Conservation (phyloP, 2,888 invertebrate species). For the Drosophila anceps region DNA sequence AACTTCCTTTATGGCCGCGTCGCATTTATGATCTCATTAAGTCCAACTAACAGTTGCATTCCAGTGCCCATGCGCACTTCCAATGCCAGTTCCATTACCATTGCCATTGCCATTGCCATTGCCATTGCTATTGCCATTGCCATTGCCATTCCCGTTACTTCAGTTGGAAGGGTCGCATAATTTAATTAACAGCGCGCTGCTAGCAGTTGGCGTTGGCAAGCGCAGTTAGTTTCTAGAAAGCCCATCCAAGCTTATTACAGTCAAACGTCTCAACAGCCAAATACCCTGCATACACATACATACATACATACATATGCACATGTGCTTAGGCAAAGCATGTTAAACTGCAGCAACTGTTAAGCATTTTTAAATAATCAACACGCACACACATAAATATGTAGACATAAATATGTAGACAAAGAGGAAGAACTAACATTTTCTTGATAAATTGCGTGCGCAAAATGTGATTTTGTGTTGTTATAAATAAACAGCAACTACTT, state of each 20-base stretch:
- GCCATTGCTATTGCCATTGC: conserved; percentile 6
- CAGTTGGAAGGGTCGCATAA: conserved; percentile 36
- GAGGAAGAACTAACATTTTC: conserved; percentile 21
- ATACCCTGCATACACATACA: background rate
- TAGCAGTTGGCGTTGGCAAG: conserved; percentile 50
- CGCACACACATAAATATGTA: too few species aligned
- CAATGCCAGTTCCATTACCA: conserved; percentile 5
- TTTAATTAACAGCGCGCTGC: conserved; percentile 69
- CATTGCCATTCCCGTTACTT: conserved; percentile 7
- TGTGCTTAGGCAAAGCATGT: background rate
- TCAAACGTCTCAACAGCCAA: background rate
- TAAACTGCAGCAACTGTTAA: conserved; percentile 4
- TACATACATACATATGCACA: background rate
- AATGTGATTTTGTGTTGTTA: conserved; percentile 28
- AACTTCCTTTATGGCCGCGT: conserved; percentile 50
- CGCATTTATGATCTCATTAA: conserved; percentile 43
- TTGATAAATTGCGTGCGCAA: conserved; percentile 50
- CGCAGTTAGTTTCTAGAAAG: conserved; percentile 31
- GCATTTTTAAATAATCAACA: conserved; percentile 16
- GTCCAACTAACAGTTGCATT: conserved; percentile 1
- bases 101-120: conserved; percentile 12
- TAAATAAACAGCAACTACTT: conserved; percentile 25
- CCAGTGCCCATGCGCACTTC: conserved; percentile 1
- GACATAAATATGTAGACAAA: too few species aligned
- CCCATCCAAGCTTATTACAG: conserved; percentile 1